Evolutionary conservation across 2,797 vertebrate genomes (phyloP), one percentile per base, ranked within the genome.

Genomic region (Leptatherina wallacei): DNA sequence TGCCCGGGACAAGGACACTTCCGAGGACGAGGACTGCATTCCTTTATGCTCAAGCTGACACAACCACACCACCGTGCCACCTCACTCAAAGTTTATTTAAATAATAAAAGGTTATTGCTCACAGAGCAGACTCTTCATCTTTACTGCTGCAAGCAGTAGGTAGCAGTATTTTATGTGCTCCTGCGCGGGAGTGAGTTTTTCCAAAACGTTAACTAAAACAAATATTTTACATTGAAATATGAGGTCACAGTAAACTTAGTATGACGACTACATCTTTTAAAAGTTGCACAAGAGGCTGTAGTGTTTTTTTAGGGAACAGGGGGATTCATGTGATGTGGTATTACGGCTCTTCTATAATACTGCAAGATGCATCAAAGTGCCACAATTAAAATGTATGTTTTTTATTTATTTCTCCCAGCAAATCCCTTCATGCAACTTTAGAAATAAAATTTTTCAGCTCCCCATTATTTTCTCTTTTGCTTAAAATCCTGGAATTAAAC

Each of bases 21-120:
- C 71, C 64, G 67, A 75, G 83, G 74, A 78, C 44, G 75, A 71
- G 51, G 33, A 42, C 56, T 55, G 59, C 64, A 62, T 79, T 81
- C 69, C 65, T 58, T 54, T 55, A 8, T n/a, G 32, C 52, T 71
- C 62, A 65, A 51, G 56, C 65, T 55, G 73, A 81, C 61, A 69
- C 36, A 81, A 65, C 62, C 32, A 13, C 56, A 32, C n/a, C 52
- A 56, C 32, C 20, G 24, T 71, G 75, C 47, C 57, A 47, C 29
- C 61, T 47, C 49, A 65, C 35, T 60, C 60, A 61, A 20, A 55
- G 64, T 60, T 73, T 70, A 55, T 63, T 71, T 56, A 66, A 75
- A 87, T 54, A 78, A 73, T 65, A 67, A 32, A 49, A 70, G 55
- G 51, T 55, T 71, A 81, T 75, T 69, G 66, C 33, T 73, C 44